Conservation (phyloP, 2,113 vertebrate species). For the Apus apus region DNA sequence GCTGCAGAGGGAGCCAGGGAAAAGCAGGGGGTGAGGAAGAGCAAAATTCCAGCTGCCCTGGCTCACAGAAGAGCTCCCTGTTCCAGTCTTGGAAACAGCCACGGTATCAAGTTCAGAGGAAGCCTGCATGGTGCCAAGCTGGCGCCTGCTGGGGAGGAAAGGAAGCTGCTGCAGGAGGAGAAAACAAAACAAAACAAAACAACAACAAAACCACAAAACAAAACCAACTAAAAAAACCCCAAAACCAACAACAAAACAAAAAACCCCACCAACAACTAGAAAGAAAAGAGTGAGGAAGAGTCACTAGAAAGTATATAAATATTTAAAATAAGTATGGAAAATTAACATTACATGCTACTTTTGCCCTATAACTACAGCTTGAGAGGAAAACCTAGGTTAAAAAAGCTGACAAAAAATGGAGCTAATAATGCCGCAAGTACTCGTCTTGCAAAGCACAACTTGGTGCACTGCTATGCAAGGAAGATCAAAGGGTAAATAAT, state of each 20-base stretch:
- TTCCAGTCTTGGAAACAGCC: conserved; percentile 56
- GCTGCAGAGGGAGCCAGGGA: not conserved
- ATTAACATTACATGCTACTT: not conserved
- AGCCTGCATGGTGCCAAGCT: conserved; percentile 48
- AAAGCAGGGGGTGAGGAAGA: not conserved
- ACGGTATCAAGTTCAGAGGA: conserved; percentile 46
- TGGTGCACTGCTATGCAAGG: not conserved
- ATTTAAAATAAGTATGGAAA: not conserved
- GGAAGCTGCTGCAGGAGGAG: not conserved
- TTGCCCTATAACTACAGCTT: not conserved
- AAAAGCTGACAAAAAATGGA: not conserved
- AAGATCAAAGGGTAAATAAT: not conserved
- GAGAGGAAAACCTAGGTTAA: not conserved
- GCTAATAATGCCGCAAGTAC: not conserved
- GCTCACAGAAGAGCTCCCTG: conserved; percentile 63
- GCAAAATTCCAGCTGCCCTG: conserved; percentile 62
- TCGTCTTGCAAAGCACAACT: not conserved
- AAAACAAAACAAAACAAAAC: not conserved
- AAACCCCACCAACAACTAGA: too few species aligned
- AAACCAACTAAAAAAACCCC: not conserved
- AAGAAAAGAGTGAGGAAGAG: too few species aligned
- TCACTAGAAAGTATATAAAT: not conserved
- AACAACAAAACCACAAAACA: not conserved
- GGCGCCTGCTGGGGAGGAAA: conserved; percentile 53
- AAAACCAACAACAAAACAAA: too few species aligned